Percentiles rank a stretch among this genome's conserved stretches.
phyloP scores from a whole-genome alignment of 1,140 invertebrate species.

The Bombyx mandarina region DNA sequence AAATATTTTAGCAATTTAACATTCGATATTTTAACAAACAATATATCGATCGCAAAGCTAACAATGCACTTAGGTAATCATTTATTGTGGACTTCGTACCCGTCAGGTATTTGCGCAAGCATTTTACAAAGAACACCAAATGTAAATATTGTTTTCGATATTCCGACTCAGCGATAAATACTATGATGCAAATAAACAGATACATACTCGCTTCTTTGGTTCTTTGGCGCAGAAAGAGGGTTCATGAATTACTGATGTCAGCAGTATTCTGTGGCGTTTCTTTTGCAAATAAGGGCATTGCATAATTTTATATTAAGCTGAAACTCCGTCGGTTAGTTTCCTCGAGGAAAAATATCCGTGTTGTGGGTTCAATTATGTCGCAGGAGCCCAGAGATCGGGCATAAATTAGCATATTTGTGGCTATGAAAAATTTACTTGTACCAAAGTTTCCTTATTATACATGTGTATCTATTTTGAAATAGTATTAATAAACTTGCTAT shows the following conservation, averaged over 20 bases:
- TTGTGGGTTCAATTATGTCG: too few species aligned
- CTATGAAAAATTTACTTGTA: too few species aligned
- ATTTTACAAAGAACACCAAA: neutral
- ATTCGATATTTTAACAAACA: too few species aligned
- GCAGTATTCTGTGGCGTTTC: slow-evolving; percentile 28
- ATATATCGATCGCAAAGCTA: too few species aligned
- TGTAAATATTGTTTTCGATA: slow-evolving; percentile 7
- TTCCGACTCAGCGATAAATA: slow-evolving; percentile 18
- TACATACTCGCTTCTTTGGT: slow-evolving; percentile 20
- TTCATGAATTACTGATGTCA: slow-evolving; percentile 44
- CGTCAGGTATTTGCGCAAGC: too few species aligned
- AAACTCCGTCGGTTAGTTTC: slow-evolving; percentile 13
- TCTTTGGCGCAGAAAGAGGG: slow-evolving; percentile 16
- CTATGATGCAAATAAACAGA: slow-evolving; percentile 27
- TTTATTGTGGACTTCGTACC: too few species aligned
- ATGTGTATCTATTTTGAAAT: too few species aligned
- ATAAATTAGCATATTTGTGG: too few species aligned
- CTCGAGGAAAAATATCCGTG: slow-evolving; percentile 11
- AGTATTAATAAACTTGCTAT: too few species aligned
- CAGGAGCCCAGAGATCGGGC: too few species aligned
- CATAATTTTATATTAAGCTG: slow-evolving; percentile 27
- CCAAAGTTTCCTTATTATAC: too few species aligned
- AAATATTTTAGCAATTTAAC: neutral
- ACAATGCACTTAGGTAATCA: too few species aligned
- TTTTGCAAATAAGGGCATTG: slow-evolving; percentile 32